Conservation (phyloP, 1,140 invertebrate species). For the Diorhabda carinulata region DNA sequence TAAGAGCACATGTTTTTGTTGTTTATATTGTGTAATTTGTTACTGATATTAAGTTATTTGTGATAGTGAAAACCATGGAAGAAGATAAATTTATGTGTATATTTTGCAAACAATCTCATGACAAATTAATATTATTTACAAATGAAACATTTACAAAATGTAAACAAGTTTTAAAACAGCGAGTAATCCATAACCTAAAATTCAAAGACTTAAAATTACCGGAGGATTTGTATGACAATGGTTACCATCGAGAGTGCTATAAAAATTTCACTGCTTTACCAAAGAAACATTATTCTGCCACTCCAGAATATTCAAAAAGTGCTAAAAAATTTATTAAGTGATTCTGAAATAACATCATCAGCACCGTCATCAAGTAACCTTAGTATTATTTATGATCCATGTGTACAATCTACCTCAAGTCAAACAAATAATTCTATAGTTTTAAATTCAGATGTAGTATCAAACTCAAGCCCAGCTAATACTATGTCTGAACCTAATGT, state of each 20-base stretch:
- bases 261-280: too few relatives aligned
- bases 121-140: slow-evolving; percentile 25
- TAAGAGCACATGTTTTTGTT: slow-evolving; percentile 15
- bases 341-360: slow-evolving; percentile 15
- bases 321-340: not conserved
- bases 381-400: too few relatives aligned
- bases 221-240: slow-evolving; percentile 19
- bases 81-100: slow-evolving; percentile 19
- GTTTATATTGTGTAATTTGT: slow-evolving; percentile 9
- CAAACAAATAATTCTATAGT: too few relatives aligned
- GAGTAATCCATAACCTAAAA: slow-evolving; percentile 23
- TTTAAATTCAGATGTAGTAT: too few relatives aligned
- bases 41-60: not conserved
- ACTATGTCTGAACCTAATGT: too few relatives aligned
- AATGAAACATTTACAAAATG: slow-evolving; percentile 27
- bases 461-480: too few relatives aligned
- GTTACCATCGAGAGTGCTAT: too few relatives aligned
- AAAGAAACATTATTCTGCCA: slow-evolving; percentile 12
- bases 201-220: slow-evolving; percentile 24
- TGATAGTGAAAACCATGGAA: slow-evolving; percentile 7
- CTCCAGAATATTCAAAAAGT: slow-evolving; percentile 10
- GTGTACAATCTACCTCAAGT: too few relatives aligned
- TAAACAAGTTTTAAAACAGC: slow-evolving; percentile 21
- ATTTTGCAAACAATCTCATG: slow-evolving; percentile 27
- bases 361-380: too few relatives aligned